phyloP scores from a whole-genome alignment of 2,888 invertebrate species.

The Macrophya annulata region DNA sequence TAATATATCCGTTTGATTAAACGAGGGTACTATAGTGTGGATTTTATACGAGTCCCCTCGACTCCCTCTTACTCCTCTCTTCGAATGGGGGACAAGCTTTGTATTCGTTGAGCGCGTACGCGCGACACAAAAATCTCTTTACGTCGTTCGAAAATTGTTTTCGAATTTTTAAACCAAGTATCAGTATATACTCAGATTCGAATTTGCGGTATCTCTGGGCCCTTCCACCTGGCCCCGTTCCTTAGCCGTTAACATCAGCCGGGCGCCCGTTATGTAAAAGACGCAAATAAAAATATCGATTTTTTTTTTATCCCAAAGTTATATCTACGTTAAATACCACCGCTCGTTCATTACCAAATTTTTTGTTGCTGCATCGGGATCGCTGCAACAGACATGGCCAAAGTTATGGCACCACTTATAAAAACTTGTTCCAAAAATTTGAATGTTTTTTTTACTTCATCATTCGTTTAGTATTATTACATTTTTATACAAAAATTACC shows the following conservation, averaged over 20 bases:
- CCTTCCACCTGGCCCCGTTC: conserved; percentile 38
- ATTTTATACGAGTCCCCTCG: conserved; percentile 13
- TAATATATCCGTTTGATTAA: conserved; percentile 13
- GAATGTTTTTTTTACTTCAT: not conserved
- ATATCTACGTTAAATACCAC: not conserved
- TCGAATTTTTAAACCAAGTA: conserved; percentile 31
- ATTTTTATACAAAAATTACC: conserved; percentile 7
- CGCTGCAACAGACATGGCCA: not conserved
- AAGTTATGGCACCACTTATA: not conserved
- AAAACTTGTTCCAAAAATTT: conserved; percentile 24
- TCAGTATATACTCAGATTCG: not conserved
- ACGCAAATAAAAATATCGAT: conserved; percentile 28
- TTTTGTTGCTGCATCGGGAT: not conserved
- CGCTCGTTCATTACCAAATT: not conserved
- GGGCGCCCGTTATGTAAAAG: conserved; percentile 32
- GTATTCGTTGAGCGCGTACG: conserved; percentile 29
- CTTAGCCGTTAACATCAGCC: not conserved
- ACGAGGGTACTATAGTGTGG: not conserved
- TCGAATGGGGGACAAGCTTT: conserved; percentile 44
- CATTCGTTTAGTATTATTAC: not conserved
- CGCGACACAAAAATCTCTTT: conserved; percentile 52
- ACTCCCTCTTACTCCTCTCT: conserved; percentile 11
- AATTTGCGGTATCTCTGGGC: conserved; percentile 1
- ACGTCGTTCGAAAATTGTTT: conserved; percentile 26
- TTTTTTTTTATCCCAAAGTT: not conserved